A percentile compares a stretch with the other conserved stretches of the same genome.
Conservation (phyloP, 2,888 invertebrate species). For the Vesta saturnalis region DNA sequence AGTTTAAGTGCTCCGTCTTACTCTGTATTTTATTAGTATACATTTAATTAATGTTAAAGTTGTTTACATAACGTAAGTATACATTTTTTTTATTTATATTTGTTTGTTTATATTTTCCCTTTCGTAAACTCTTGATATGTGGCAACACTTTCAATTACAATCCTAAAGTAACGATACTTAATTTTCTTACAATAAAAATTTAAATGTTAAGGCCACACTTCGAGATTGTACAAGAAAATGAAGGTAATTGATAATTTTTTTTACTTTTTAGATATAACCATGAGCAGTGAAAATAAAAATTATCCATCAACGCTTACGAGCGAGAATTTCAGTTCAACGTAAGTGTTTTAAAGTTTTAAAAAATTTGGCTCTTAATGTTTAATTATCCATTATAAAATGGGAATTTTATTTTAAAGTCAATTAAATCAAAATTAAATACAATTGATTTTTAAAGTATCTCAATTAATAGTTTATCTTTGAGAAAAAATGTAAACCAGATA, state of each 20-base stretch:
- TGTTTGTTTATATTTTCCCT: too few species aligned
- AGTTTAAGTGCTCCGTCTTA: conserved; percentile 7
- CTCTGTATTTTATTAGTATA: neutral
- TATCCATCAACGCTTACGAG: neutral
- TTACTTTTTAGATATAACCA: neutral
- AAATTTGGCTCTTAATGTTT: too few species aligned
- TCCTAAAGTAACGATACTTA: neutral
- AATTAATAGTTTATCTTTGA: too few species aligned
- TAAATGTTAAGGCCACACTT: neutral
- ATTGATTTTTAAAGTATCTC: too few species aligned
- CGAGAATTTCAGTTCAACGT: conserved; percentile 6
- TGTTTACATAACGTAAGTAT: neutral
- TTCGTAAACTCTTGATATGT: neutral
- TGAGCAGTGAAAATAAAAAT: neutral
- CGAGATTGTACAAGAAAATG: neutral
- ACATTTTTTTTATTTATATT: neutral
- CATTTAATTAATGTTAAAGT: neutral
- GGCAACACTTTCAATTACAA: neutral
- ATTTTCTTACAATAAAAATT: neutral
- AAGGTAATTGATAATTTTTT: neutral
- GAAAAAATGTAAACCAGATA: too few species aligned
- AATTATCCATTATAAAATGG: too few species aligned
- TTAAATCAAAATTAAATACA: too few species aligned
- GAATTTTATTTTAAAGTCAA: too few species aligned
- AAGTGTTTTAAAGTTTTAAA: neutral